Percentiles rank a stretch among this genome's conserved stretches.
Conservation (phyloP, 2,797 vertebrate genomes). For the Sebastes steindachneri region DNA sequence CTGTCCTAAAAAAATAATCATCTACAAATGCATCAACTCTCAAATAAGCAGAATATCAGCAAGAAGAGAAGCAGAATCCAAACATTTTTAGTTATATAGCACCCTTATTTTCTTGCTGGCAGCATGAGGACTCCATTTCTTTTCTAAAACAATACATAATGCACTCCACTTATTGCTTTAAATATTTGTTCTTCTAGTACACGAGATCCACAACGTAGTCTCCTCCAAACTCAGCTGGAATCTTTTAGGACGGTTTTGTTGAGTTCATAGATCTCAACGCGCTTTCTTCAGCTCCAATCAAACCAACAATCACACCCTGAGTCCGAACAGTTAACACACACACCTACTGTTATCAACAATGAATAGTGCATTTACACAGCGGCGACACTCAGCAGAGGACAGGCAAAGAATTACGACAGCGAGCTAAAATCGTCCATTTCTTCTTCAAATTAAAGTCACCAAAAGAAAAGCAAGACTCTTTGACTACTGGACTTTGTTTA, state of each 20-base stretch:
- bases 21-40: not conserved
- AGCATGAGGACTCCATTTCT: not conserved
- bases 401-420: not conserved
- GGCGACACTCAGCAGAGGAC: not conserved
- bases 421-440: not conserved
- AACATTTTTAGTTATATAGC: not conserved
- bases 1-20: not conserved
- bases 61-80: not conserved
- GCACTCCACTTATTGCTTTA: slow-evolving; percentile 42
- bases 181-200: slow-evolving; percentile 34
- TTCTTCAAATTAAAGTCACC: not conserved
- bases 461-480: not conserved
- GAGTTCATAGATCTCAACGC: not conserved
- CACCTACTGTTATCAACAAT: not conserved
- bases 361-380: slow-evolving; percentile 24
- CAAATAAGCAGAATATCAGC: not conserved
- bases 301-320: slow-evolving; percentile 17
- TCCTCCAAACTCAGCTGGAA: slow-evolving; percentile 2
- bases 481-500: not conserved
- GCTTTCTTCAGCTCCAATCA: not conserved
- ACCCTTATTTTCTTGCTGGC: not conserved
- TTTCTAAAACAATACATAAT: not conserved
- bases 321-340: not conserved
- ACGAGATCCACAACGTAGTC: not conserved
- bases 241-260: slow-evolving; percentile 54